Base-by-base conservation (phyloP, 1,140 invertebrate species). In the Rhagoletis pomonella region DNA sequence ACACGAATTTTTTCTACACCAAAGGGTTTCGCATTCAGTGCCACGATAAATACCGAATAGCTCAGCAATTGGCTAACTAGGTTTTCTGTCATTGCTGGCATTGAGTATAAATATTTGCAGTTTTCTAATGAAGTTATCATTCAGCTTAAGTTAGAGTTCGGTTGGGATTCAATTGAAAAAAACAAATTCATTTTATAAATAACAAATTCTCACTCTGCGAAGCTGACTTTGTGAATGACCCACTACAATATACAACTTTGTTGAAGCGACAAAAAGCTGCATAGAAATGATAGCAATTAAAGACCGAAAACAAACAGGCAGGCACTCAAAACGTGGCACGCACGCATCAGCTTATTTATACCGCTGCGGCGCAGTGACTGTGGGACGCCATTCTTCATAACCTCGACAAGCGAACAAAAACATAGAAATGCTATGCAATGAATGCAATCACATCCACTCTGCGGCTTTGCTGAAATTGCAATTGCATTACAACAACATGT, bases 221-320 rank as follows among this genome's bases (percentile, higher is more conserved):
- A 67, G 14, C 4, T 3, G 7, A 19, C 29, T 10, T 14, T 67
- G 29, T 29, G 29, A 9, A 42, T 6, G 19, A 39, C 64, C 64
- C 64, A 29, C 3, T 67, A 39, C 10, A 19, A 9, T 55, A 1
- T 1, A 1, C 29, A 29, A 29, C 29, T 29, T 29, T 29, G 0
- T 29, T 29, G 29, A 29, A 29, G 29, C 29, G 29, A 29, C 29
- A 29, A 29, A 29, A 29, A 29, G 29, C 29, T 29, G 29, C 29
- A 67, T 12, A 42, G 19, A 67, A 67, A 67, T 67, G 39, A 67
- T 67, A 10, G 64, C n/a, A 67, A 67, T 42, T 67, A 67, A 39
- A 10, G 29, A 67, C 64, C 29, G 64, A 10, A 39, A 67, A 67
- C 64, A 67, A 67, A 67, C 64, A 67, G 39, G 64, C 29, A n/a